phyloP scores from a whole-genome alignment of 2,797 vertebrate genomes.

The Amniataba percoides region DNA sequence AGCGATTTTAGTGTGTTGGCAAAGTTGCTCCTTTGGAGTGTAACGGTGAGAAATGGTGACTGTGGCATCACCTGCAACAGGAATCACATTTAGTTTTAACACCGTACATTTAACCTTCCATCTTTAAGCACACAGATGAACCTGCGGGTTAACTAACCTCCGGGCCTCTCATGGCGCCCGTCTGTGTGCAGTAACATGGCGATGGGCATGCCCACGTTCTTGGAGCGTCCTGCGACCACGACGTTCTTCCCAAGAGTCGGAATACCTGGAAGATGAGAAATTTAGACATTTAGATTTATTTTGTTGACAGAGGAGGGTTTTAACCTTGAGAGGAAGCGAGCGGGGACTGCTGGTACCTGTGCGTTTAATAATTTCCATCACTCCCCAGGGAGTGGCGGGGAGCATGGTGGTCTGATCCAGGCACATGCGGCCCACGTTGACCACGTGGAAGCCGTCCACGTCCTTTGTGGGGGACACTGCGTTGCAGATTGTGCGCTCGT shows the following conservation, averaged over 20 bases:
- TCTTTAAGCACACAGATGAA: background rate
- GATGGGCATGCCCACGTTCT: slow-evolving; percentile 99
- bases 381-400: slow-evolving; percentile 95
- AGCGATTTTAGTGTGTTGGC: slow-evolving; percentile 92
- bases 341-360: slow-evolving; percentile 83
- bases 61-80: slow-evolving; percentile 92
- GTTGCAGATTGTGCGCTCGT: slow-evolving; percentile 93
- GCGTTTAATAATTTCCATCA: slow-evolving; percentile 98
- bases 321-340: background rate
- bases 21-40: slow-evolving; percentile 96
- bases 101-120: background rate
- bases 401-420: slow-evolving; percentile 97
- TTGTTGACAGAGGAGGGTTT: background rate
- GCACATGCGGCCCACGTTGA: slow-evolving; percentile 97
- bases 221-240: slow-evolving; percentile 95
- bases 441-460: slow-evolving; percentile 96
- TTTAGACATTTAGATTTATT: background rate
- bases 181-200: slow-evolving; percentile 98
- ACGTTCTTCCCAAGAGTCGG: slow-evolving; percentile 96
- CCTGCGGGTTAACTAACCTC: slow-evolving; percentile 82
- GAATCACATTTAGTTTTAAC: background rate
- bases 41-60: slow-evolving; percentile 97
- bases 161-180: slow-evolving; percentile 92
- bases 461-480: slow-evolving; percentile 95
- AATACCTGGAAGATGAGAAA: slow-evolving; percentile 85